Conservation (phyloP, 2,888 invertebrate species). For the Camponotus fellah region DNA sequence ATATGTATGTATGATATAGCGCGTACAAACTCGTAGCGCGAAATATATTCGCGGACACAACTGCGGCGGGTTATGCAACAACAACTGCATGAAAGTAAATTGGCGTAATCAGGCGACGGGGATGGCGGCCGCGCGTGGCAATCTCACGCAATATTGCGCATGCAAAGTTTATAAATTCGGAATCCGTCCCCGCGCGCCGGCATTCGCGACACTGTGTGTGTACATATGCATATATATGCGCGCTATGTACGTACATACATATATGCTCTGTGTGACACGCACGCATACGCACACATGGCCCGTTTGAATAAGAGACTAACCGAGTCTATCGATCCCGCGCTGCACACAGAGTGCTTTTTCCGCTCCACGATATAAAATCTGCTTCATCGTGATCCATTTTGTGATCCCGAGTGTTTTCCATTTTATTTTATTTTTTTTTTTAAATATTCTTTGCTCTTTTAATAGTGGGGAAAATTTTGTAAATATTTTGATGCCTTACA, state of each 20-base stretch:
- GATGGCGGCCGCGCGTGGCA: slow-evolving; percentile 64
- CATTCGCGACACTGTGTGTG: neutral
- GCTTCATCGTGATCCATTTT: neutral
- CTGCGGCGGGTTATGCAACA: slow-evolving; percentile 63
- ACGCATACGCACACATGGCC: neutral
- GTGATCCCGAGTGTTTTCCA: neutral
- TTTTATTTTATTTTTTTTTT: neutral
- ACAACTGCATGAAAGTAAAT: slow-evolving; percentile 78
- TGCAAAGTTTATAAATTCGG: slow-evolving; percentile 75
- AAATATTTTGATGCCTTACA: neutral
- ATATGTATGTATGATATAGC: slow-evolving; percentile 4
- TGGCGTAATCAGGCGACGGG: slow-evolving; percentile 73
- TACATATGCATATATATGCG: neutral
- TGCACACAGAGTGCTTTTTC: slow-evolving; percentile 26
- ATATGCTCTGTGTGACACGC: slow-evolving; percentile 4
- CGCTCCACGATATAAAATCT: neutral
- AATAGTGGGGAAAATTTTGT: neutral
- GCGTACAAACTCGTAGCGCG: slow-evolving; percentile 33
- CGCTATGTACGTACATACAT: neutral
- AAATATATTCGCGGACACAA: slow-evolving; percentile 57
- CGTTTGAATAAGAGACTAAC: slow-evolving; percentile 53
- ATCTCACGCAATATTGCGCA: slow-evolving; percentile 73
- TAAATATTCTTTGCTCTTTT: neutral
- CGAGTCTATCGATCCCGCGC: slow-evolving; percentile 63
- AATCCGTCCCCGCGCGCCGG: slow-evolving; percentile 46